Evolutionary conservation across 2,888 invertebrate genomes (phyloP).

Genomic region (Acanthosepion pharaonis): DNA sequence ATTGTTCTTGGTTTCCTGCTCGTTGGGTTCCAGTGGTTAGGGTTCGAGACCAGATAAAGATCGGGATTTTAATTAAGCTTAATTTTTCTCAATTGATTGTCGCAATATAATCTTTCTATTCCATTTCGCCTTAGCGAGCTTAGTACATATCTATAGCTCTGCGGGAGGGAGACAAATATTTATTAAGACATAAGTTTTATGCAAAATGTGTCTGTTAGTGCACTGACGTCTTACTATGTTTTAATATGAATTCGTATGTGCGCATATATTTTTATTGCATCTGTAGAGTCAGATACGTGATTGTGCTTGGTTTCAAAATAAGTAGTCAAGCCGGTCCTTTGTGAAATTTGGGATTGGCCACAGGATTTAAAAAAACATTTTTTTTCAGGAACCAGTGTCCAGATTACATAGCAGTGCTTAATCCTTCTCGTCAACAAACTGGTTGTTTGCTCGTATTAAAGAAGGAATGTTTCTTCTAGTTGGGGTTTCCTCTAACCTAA

Average conservation of each 20-base stretch:
- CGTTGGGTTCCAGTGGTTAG: no score
- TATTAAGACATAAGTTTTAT: no score
- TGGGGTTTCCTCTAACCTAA: not conserved
- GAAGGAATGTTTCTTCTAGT: not conserved
- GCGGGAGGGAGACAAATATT: no score
- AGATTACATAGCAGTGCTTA: not conserved
- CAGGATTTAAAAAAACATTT: no score
- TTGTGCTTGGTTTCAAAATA: not conserved
- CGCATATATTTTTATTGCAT: not conserved
- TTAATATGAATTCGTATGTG: not conserved
- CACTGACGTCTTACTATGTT: not conserved
- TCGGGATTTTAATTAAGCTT: no score
- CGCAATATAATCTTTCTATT: no score
- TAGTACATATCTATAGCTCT: no score
- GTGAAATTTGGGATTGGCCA: not conserved
- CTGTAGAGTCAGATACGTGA: not conserved
- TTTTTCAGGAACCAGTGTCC: not conserved
- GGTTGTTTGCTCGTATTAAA: not conserved
- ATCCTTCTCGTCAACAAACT: not conserved
- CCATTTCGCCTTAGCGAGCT: no score
- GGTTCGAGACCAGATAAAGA: no score
- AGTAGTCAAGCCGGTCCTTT: not conserved
- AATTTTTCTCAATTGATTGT: no score
- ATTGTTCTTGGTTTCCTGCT: no score
- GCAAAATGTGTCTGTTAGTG: no score